Percentiles rank a stretch among this genome's conserved stretches.
Conservation (phyloP, 1,140 invertebrate genomes). For the Armadillidium nasatum region DNA sequence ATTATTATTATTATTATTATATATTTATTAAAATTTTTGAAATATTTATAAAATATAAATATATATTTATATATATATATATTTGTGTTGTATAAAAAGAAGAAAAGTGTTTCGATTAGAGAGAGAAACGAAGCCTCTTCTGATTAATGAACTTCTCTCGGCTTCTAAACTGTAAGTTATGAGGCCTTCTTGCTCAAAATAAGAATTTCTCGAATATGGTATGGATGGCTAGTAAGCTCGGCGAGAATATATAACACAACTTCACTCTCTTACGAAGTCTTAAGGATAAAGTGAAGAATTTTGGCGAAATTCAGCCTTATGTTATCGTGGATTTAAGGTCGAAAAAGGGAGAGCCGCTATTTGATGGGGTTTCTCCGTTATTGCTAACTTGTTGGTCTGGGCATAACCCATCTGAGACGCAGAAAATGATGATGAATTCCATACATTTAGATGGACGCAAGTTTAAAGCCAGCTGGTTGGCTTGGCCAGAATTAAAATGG, state of each 20-base stretch:
- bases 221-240: slow-evolving; percentile 28
- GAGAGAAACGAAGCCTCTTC: background rate
- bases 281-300: background rate
- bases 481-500: slow-evolving; percentile 1
- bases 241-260: slow-evolving; percentile 34
- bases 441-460: slow-evolving; percentile 40
- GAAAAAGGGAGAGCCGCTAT: background rate
- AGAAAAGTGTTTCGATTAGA: slow-evolving; percentile 6
- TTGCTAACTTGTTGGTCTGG: slow-evolving; percentile 9
- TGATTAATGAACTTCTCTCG: slow-evolving; percentile 2
- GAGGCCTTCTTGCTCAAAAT: slow-evolving; percentile 34
- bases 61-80: background rate
- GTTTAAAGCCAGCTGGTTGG: slow-evolving; percentile 11
- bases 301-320: background rate
- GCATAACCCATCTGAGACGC: slow-evolving; percentile 35
- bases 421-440: slow-evolving; percentile 42
- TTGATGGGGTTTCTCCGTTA: slow-evolving; percentile 1
- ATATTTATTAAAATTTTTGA: too few relatives aligned
- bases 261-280: background rate
- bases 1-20: too few relatives aligned
- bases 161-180: slow-evolving; percentile 28
- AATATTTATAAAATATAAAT: background rate
- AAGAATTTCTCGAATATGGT: slow-evolving; percentile 40
- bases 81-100: background rate
- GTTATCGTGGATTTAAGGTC: background rate